Evolutionary conservation across 2,888 invertebrate species (phyloP).

Genomic region (Rugalucina vietnamica): DNA sequence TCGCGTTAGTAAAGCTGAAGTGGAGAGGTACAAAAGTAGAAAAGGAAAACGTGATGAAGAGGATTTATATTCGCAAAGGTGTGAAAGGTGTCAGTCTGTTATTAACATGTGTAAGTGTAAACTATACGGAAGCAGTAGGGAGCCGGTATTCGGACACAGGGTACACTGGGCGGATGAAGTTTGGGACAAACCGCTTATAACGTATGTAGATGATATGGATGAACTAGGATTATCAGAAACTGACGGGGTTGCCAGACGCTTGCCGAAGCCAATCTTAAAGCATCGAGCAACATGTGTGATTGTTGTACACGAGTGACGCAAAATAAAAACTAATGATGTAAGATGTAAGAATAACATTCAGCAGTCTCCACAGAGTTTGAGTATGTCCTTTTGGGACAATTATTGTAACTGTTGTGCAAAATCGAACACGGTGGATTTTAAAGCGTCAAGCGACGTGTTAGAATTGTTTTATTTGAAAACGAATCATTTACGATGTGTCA

Average conservation of each 20-base stretch:
- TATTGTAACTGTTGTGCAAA: too few relatives aligned
- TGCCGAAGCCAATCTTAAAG: slow-evolving; percentile 58
- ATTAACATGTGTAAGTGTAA: slow-evolving; percentile 54
- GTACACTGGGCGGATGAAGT: slow-evolving; percentile 64
- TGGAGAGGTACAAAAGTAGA: slow-evolving; percentile 48
- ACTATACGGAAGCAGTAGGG: slow-evolving; percentile 26
- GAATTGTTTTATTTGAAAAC: too few relatives aligned
- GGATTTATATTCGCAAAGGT: slow-evolving; percentile 44
- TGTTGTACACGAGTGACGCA: slow-evolving; percentile 52
- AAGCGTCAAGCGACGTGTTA: too few relatives aligned
- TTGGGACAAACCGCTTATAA: slow-evolving; percentile 55
- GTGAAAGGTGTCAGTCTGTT: slow-evolving; percentile 49
- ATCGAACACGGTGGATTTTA: too few relatives aligned
- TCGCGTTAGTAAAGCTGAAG: slow-evolving; percentile 51
- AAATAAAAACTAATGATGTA: too few relatives aligned
- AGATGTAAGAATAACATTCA: too few relatives aligned
- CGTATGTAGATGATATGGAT: slow-evolving; percentile 10
- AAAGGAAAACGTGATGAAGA: slow-evolving; percentile 33
- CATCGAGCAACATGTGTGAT: slow-evolving; percentile 61
- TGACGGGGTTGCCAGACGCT: neutral
- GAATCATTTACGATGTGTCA: too few relatives aligned
- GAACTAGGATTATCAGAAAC: neutral
- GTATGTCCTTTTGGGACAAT: too few relatives aligned
- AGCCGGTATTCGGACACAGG: slow-evolving; percentile 46
- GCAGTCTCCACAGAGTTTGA: too few relatives aligned